A percentile compares a stretch with the other conserved stretches of the same genome.
Conservation (phyloP, 2,113 vertebrate species). For the Mustelus asterias region DNA sequence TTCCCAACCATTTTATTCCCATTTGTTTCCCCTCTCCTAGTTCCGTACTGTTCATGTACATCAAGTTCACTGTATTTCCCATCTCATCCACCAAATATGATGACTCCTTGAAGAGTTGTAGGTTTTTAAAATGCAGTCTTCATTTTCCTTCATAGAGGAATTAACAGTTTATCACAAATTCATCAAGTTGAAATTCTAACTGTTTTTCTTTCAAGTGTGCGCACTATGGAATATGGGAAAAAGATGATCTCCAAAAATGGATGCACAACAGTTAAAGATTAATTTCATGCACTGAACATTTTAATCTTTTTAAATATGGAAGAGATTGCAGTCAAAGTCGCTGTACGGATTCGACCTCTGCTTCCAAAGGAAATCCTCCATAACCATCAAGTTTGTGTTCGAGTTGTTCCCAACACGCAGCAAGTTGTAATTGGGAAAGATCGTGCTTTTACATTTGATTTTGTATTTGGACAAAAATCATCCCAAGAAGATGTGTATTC, state of each 20-base stretch:
- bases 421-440: constrained; percentile 73
- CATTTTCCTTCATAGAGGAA: neutral
- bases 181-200: neutral
- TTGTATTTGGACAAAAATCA: constrained; percentile 72
- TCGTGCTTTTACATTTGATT: constrained; percentile 75
- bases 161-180: neutral
- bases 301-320: constrained; percentile 52
- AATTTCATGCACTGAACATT: neutral
- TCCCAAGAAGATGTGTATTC: constrained; percentile 74
- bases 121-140: neutral
- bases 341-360: constrained; percentile 78
- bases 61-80: neutral
- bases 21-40: neutral
- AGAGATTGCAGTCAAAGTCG: constrained; percentile 76
- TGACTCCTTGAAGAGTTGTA: neutral
- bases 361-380: constrained; percentile 75
- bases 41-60: neutral
- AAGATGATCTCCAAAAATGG: constrained; percentile 21
- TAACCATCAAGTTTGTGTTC: constrained; percentile 71
- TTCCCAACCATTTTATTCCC: neutral
- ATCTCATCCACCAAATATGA: neutral
- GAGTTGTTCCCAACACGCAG: constrained; percentile 60
- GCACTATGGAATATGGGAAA: neutral
- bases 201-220: neutral
- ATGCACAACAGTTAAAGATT: neutral